Evolutionary conservation across 2,797 vertebrate species (phyloP), one percentile per base, ranked within the genome.

Genomic region (Hypotaenidia philippensis): DNA sequence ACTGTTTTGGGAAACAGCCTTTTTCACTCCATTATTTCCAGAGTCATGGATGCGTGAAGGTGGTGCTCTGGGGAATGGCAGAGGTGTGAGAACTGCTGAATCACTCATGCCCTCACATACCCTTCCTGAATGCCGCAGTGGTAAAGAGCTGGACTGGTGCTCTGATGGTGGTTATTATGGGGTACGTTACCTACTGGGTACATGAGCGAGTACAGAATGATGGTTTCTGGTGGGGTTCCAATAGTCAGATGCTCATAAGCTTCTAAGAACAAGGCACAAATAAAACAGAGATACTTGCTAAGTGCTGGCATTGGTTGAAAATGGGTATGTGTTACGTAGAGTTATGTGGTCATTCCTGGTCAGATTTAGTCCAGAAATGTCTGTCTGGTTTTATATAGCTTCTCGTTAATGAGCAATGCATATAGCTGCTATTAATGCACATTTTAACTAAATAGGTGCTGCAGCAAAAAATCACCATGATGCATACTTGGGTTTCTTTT

Each of bases 21-120:
- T 82, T 95, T 92, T 40, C 44, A 41, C 56, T 94, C 60, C 34
- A 26, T 95, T 92, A 89, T 89, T 93, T 97, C 60, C 93, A 61
- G 93, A 91, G 10, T 40, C 74, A n/a, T n/a, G 66, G 74, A 25
- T 69, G 85, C 9, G 0, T 87, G 74, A 95, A 90, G 61, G 14
- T 66, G 61, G 10, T 82, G 56, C 86, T 82, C 57, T 4, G 4
- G 93, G 94, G 69, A 90, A 16, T 11, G 63, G 65, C 85, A 72
- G 82, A 92, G 87, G 91, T 88, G 91, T 59, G 69, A 83, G 90
- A 91, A 47, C 17, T 90, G 91, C 93, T 91, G 85, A 91, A 81
- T 94, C 94, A 77, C 60, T 72, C 0, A 0, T 77, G 79, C 49
- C 89, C 89, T 87, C 71, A 27, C 82, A 12, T 49, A 22, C 21